Conservation (phyloP, 1,140 invertebrate species). For the Trichonephila clavipes region DNA sequence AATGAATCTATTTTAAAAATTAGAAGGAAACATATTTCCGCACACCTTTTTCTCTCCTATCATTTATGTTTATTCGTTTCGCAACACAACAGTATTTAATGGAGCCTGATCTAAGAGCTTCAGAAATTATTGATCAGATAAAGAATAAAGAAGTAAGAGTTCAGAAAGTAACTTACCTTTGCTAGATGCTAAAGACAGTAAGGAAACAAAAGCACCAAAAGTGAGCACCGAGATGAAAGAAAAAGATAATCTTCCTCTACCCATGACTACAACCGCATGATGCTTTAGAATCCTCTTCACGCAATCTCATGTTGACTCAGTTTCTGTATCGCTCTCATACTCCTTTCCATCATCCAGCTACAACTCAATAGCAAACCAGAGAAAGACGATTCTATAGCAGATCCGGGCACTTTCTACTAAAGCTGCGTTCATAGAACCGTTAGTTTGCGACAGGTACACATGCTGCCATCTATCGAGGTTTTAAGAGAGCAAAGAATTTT, state of each 20-base stretch:
- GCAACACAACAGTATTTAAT: neutral
- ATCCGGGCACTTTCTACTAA: slow-evolving; percentile 61
- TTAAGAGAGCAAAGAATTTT: neutral
- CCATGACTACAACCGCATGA: slow-evolving; percentile 70
- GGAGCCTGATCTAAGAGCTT: neutral
- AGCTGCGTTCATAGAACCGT: neutral
- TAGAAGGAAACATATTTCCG: too few relatives aligned
- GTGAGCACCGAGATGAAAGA: slow-evolving; percentile 64
- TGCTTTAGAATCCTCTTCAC: slow-evolving; percentile 59
- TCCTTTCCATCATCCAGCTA: slow-evolving; percentile 48
- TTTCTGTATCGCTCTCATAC: slow-evolving; percentile 8
- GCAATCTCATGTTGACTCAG: slow-evolving; percentile 71
- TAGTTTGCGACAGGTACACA: neutral
- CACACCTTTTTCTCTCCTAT: too few relatives aligned
- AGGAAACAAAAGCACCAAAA: slow-evolving; percentile 55
- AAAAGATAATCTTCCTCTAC: slow-evolving; percentile 55
- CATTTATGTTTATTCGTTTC: too few relatives aligned
- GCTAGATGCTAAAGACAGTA: slow-evolving; percentile 20
- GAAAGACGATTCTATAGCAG: slow-evolving; percentile 29
- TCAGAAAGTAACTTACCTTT: slow-evolving; percentile 40
- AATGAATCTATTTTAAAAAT: too few relatives aligned
- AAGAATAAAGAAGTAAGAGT: neutral
- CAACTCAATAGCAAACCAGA: neutral
- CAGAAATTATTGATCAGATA: slow-evolving; percentile 33
- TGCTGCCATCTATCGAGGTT: slow-evolving; percentile 31